phyloP scores from a whole-genome alignment of 1,140 invertebrate genomes.

The Macrobrachium nipponense region DNA sequence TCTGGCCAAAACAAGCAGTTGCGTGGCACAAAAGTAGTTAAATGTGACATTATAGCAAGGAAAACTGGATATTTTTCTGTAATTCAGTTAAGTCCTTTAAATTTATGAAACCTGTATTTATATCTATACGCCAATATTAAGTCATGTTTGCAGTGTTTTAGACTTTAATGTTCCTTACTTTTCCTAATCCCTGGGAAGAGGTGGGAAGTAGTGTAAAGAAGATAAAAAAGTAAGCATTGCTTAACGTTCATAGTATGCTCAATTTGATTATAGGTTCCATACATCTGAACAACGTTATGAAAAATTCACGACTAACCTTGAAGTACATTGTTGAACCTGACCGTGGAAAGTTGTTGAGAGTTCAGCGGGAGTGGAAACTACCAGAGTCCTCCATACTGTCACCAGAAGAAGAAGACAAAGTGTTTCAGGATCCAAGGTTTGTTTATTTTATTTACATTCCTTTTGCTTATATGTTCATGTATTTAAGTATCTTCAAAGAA shows the following conservation, averaged over 20 bases:
- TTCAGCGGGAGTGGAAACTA: conserved; percentile 72
- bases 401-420: conserved; percentile 71
- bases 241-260: neutral
- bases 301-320: conserved; percentile 72
- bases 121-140: too few species aligned
- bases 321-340: conserved; percentile 75
- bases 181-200: too few species aligned
- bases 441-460: conserved; percentile 50
- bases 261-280: conserved; percentile 70
- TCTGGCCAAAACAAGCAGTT: too few species aligned
- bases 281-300: conserved; percentile 73
- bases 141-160: too few species aligned
- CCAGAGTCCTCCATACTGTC: conserved; percentile 69
- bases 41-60: too few species aligned
- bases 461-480: neutral
- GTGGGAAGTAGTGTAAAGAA: too few species aligned
- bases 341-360: conserved; percentile 68
- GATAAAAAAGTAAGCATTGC: neutral
- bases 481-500: neutral
- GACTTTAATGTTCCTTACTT: too few species aligned
- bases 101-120: too few species aligned
- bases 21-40: too few species aligned
- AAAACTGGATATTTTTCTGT: too few species aligned
- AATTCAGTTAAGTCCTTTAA: too few species aligned
- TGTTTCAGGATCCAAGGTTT: conserved; percentile 74